phyloP scores from a whole-genome alignment of 1,140 invertebrate genomes.

The Octopus bimaculoides region DNA sequence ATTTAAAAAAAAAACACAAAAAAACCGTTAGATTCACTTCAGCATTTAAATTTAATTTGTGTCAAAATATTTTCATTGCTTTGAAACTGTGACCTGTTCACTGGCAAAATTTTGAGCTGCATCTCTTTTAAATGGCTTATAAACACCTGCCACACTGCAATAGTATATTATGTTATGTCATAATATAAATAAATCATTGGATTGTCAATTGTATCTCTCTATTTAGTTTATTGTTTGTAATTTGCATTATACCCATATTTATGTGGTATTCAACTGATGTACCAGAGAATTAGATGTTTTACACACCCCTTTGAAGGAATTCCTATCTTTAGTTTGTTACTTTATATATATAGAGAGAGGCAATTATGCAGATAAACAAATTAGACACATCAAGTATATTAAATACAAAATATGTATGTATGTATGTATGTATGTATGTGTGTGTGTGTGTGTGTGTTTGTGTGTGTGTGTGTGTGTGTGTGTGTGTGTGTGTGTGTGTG shows the following conservation, averaged over 20 bases:
- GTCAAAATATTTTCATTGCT: too few species aligned
- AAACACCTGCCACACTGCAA: too few species aligned
- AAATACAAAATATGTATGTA: not conserved
- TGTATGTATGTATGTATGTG: not conserved
- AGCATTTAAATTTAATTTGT: too few species aligned
- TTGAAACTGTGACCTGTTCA: too few species aligned
- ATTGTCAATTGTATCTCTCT: too few species aligned
- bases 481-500: not conserved
- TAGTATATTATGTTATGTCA: too few species aligned
- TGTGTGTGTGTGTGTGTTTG: not conserved
- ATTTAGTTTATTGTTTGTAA: too few species aligned
- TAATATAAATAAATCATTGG: too few species aligned
- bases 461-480: conserved; percentile 2
- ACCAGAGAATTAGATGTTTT: not conserved
- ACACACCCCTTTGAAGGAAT: not conserved
- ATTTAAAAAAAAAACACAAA: too few species aligned
- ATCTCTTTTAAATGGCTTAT: too few species aligned
- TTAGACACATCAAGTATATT: not conserved
- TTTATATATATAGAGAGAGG: not conserved
- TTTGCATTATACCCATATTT: not conserved
- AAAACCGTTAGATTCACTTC: too few species aligned
- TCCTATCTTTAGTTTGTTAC: not conserved
- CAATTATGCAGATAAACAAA: not conserved
- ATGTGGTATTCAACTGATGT: not conserved
- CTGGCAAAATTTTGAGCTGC: too few species aligned